Evolutionary conservation across 2,888 invertebrate species (phyloP), one percentile per base, ranked within the genome.

Genomic region (Pseudanteris insignis): DNA sequence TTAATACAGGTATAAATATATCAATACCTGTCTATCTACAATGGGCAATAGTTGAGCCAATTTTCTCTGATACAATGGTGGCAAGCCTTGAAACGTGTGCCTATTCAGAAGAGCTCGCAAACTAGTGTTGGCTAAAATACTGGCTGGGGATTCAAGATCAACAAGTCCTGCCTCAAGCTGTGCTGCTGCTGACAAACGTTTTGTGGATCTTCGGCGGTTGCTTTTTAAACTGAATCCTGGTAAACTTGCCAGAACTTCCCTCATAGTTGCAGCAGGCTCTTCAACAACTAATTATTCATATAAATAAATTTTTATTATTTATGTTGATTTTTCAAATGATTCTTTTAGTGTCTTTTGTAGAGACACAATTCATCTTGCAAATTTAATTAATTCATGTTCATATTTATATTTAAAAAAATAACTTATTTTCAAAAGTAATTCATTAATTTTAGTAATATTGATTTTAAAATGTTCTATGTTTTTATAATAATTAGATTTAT

Each of bases 131-230:
- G 93, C 92, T 77, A 97, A 85, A 75, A 97, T 94, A 43, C 96
- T 96, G 77, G 96, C 95, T 11, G 96, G 95, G 29, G 96, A 95
- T 82, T 96, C 95, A 72, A 97, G 84, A 81, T 97, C 96, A 67
- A 97, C 92, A 78, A 92, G 91, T 43, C 96, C 95, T 82, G 95
- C 94, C 75, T 94, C 94, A 64, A 96, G 83, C 81, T 96, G 95
- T 64, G 95, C 95, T 32, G 95, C 94, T 60, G 92, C 90, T 25
- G 94, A 93, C 67, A 94, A 81, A 79, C 92, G 92, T 77, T 93
- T 91, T 60, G 89, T 88, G 62, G 90, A 89, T 60, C 90, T 83
- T 77, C 91, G 90, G 55, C 90, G 81, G 41, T 89, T 90, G 32
- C 82, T 78, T 74, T 92, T 91, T 48, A 91, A 83, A 79, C 88